These are phyloP conservation scores for Aphodius granarius DNA, from an alignment of 2,888 invertebrate species.

Conservation along the genomic window DNA sequence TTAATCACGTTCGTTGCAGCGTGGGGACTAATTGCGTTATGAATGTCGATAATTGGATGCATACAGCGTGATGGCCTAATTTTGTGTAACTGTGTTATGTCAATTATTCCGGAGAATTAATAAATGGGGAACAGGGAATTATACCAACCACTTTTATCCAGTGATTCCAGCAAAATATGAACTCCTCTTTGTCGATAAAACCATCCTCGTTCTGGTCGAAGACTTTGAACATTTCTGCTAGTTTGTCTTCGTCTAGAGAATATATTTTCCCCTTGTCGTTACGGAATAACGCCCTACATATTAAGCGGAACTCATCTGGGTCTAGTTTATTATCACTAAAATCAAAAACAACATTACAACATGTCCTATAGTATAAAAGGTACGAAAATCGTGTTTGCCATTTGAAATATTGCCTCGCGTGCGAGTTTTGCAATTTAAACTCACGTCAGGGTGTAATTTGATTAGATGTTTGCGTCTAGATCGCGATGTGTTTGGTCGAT, in stretches of 20 bases:
- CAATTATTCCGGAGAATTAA: not conserved
- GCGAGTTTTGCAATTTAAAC: not conserved
- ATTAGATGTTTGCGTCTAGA: not conserved
- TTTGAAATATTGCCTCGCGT: not conserved
- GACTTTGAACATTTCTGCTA: conserved; percentile 76
- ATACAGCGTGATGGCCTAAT: not conserved
- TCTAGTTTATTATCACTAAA: conserved; percentile 76
- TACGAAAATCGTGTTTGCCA: not conserved
- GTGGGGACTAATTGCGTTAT: not conserved
- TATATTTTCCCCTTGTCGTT: conserved; percentile 86
- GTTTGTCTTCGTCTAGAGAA: conserved; percentile 68
- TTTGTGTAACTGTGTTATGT: not conserved
- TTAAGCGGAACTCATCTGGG: conserved; percentile 74
- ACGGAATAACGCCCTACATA: conserved; percentile 84
- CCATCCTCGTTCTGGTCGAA: conserved; percentile 80
- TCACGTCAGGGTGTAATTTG: not conserved
- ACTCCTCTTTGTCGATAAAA: conserved; percentile 79
- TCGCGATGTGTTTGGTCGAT: not conserved
- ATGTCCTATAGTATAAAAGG: not conserved
- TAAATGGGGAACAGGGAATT: too few relatives aligned
- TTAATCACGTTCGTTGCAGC: not conserved
- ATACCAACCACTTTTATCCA: conserved; percentile 85
- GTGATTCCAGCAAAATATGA: conserved; percentile 85
- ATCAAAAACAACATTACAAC: not conserved
- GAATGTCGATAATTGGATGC: not conserved